A percentile compares a stretch with the other conserved stretches of the same genome.
Conservation (phyloP, 1,140 invertebrate species). For the Parapsyche elsis region DNA sequence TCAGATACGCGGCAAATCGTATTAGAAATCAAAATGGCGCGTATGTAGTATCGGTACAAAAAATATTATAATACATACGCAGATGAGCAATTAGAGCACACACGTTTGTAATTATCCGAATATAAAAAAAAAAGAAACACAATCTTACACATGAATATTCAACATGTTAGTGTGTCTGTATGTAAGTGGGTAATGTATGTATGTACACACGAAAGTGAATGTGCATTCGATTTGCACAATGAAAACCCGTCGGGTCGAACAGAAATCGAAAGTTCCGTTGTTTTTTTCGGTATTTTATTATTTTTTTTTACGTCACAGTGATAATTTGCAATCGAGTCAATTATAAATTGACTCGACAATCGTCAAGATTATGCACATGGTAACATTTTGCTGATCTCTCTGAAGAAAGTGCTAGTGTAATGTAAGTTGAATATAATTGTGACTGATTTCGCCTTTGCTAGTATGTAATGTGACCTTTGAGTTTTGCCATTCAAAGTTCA, state of each 20-base stretch:
- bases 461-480: no score
- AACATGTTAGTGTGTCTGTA: background rate
- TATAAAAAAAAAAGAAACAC: background rate
- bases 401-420: no score
- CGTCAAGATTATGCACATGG: no score
- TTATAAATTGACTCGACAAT: no score
- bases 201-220: slow-evolving; percentile 4
- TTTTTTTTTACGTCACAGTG: background rate
- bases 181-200: background rate
- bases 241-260: background rate
- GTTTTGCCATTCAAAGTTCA: no score
- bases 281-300: background rate
- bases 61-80: background rate
- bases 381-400: no score
- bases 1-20: background rate
- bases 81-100: background rate
- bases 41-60: background rate
- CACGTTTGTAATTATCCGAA: no score
- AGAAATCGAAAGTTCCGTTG: slow-evolving; percentile 1
- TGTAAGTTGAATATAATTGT: no score
- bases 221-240: slow-evolving; percentile 16
- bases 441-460: no score
- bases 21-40: slow-evolving; percentile 16
- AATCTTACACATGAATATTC: slow-evolving; percentile 1
- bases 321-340: no score